These are phyloP conservation scores for Lasioglossum zephyrum DNA, from an alignment of 2,888 invertebrate genomes.

Conservation along the genomic window DNA sequence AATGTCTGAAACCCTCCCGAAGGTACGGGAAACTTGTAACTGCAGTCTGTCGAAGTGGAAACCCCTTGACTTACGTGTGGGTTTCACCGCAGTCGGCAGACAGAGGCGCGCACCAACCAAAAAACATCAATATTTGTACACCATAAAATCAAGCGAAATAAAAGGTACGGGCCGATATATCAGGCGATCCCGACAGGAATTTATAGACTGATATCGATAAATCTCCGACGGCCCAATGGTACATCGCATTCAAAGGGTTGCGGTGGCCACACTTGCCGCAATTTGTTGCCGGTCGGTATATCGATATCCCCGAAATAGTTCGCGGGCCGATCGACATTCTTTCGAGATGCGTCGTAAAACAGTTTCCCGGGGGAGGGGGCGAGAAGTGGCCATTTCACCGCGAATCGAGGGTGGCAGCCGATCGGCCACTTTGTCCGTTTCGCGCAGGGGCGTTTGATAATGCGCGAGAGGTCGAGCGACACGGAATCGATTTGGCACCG, in stretches of 20 bases:
- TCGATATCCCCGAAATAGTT: slow-evolving; percentile 13
- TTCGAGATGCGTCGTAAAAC: slow-evolving; percentile 20
- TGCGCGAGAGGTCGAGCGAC: slow-evolving; percentile 32
- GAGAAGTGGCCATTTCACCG: neutral
- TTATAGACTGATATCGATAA: slow-evolving; percentile 23
- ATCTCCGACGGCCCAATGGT: slow-evolving; percentile 7
- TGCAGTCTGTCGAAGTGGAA: neutral
- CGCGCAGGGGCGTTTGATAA: slow-evolving; percentile 53
- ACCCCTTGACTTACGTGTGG: neutral
- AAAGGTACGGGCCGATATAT: slow-evolving; percentile 18
- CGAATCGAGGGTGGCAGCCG: neutral
- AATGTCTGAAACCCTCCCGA: neutral
- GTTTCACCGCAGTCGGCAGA: neutral
- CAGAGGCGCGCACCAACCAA: neutral
- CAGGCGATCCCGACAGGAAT: slow-evolving; percentile 7
- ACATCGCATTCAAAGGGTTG: slow-evolving; percentile 5
- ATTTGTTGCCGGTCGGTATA: slow-evolving; percentile 21
- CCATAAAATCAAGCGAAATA: slow-evolving; percentile 7
- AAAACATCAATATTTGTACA: neutral
- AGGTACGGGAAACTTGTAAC: neutral
- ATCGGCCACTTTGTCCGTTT: slow-evolving; percentile 39
- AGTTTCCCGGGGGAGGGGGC: neutral
- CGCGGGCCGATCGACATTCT: slow-evolving; percentile 1
- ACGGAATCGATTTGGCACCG: slow-evolving; percentile 50
- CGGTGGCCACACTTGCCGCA: neutral